Percentiles rank a stretch among this genome's conserved stretches.
phyloP scores from a whole-genome alignment of 2,113 vertebrate species.

The Nyctereutes procyonoides region DNA sequence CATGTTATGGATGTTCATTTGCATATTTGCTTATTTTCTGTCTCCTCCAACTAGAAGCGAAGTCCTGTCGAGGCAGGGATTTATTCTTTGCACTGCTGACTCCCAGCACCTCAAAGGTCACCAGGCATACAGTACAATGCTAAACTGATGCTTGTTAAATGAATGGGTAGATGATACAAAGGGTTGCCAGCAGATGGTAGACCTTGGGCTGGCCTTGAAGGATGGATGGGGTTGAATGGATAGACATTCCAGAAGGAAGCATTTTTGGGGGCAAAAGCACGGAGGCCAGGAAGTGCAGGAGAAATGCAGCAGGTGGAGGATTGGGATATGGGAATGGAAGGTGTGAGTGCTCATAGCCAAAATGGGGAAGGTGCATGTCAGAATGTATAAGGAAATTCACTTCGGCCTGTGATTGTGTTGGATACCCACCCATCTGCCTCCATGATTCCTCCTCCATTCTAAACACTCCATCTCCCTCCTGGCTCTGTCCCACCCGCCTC shows the following conservation, averaged over 20 bases:
- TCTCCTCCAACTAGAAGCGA: neutral
- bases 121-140: accelerated
- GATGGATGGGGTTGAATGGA: neutral
- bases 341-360: no score
- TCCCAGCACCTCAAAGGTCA: neutral
- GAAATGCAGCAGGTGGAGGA: neutral
- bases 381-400: neutral
- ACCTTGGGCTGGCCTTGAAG: neutral
- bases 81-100: neutral
- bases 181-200: neutral
- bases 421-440: neutral
- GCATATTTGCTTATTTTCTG: neutral
- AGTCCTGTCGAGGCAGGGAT: neutral
- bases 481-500: no score
- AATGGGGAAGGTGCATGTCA: neutral
- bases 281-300: neutral
- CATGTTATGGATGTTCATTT: neutral
- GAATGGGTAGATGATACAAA: neutral
- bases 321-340: neutral
- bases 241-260: neutral
- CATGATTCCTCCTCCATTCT: neutral
- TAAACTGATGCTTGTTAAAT: neutral
- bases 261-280: neutral
- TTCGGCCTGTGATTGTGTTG: neutral
- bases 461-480: neutral